Evolutionary conservation across 2,888 invertebrate species (phyloP), one percentile per base, ranked within the genome.

Genomic region (Acleris emargana): DNA sequence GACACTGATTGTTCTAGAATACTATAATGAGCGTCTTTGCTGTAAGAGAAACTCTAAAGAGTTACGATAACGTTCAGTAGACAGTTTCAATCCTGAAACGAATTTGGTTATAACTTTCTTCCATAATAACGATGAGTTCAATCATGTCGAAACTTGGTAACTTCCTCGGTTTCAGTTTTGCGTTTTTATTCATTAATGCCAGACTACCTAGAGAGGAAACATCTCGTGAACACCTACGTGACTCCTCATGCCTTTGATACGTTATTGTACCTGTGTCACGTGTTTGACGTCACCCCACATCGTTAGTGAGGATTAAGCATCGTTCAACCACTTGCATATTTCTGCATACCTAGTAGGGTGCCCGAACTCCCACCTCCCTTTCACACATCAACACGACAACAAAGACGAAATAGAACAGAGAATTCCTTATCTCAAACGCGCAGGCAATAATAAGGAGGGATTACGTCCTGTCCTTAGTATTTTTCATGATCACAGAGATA

Each of bases 261-360:
- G 55, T 61, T 45, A 47, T 43, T 42, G 53, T 60, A 55, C 60
- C 50, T 54, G 22, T 43, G 18, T 16, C 51, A 51, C 59, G 49
- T 45, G 49, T 70, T 72, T 69, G 69, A 66, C 76, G 74, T 75
- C 81, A 76, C 82, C 78, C 75, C 70, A 77, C 77, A 68, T 82
- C 80, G 80, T 82, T 81, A 82, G 82, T 70, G 76, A 74, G 73
- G 73, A 76, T 74, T 74, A 80, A 81, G 80, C 77, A 73, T 74
- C 73, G 71, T 74, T 74, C 73, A 73, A 80, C 77, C 76, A 71
- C 74, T 70, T 74, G 73, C 76, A 77, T 75, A 82, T 81, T 81
- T 7, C 32, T 81, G 76, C 76, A 77, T 80, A 75, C 76, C 67
- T 71, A 53, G 38, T 57, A 64, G 17, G 42, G 7, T 32, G 32